Percentiles rank a stretch among this genome's conserved stretches.
phyloP scores from a whole-genome alignment of 2,888 invertebrate genomes.

The Helleia helle region DNA sequence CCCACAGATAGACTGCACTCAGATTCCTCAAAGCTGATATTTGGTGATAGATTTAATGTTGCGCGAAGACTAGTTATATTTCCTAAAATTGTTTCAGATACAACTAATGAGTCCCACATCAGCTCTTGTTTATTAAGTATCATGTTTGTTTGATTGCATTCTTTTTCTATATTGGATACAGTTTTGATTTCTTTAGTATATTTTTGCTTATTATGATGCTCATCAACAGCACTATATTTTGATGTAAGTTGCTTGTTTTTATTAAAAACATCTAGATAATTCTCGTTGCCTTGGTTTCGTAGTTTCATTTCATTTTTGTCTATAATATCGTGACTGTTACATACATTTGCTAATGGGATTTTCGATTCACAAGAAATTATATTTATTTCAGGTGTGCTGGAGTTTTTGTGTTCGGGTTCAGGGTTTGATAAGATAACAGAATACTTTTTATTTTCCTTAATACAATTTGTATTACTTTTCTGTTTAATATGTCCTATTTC shows the following conservation, averaged over 20 bases:
- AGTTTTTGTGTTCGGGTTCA: background rate
- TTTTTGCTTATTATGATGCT: background rate
- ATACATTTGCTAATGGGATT: background rate
- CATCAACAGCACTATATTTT: background rate
- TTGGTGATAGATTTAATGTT: conserved; percentile 39
- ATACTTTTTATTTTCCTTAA: background rate
- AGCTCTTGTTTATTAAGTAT: conserved; percentile 33
- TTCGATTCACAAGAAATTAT: background rate
- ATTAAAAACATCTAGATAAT: too few relatives aligned
- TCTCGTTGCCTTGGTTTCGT: too few relatives aligned
- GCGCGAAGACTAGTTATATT: conserved; percentile 40
- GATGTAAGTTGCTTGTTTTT: background rate
- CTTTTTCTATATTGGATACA: background rate
- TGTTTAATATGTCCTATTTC: background rate
- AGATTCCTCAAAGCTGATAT: conserved; percentile 46
- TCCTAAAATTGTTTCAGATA: conserved; percentile 41
- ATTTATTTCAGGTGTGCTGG: background rate
- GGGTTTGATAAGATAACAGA: background rate
- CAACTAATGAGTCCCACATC: conserved; percentile 52
- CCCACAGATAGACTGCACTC: conserved; percentile 13
- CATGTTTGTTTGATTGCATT: background rate
- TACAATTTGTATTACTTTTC: too few relatives aligned
- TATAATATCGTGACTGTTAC: too few relatives aligned
- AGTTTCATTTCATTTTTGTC: too few relatives aligned
- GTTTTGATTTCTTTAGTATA: background rate